Evolutionary conservation across 2,797 vertebrate species (phyloP).

Genomic region (Hemitrygon akajei): DNA sequence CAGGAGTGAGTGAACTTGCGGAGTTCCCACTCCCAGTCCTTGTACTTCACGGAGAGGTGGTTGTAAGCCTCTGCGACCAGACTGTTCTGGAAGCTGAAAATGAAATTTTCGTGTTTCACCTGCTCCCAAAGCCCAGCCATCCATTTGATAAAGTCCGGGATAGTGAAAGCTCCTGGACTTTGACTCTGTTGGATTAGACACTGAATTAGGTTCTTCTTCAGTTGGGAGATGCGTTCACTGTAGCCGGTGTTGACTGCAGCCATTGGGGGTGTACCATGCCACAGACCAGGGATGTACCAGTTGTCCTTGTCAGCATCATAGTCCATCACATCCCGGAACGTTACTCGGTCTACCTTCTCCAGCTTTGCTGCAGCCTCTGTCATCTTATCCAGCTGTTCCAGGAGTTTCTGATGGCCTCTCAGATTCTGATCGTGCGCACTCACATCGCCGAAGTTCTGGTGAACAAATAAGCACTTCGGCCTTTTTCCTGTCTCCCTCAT

Average conservation of each 20-base stretch:
- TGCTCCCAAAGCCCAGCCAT: constrained; percentile 30
- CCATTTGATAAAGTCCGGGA: constrained; percentile 21
- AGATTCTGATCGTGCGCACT: constrained; percentile 9
- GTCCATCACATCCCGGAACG: too few species aligned
- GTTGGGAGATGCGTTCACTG: neutral
- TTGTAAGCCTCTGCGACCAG: constrained; percentile 24
- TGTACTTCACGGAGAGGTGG: constrained; percentile 4
- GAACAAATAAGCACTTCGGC: neutral
- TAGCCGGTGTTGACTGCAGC: too few species aligned
- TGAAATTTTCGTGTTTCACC: constrained; percentile 27
- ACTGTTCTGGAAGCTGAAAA: constrained; percentile 33
- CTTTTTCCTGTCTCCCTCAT: neutral
- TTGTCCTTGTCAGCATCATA: too few species aligned
- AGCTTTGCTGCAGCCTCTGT: neutral
- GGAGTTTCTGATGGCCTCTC: neutral
- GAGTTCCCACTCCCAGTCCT: neutral
- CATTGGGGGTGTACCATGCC: too few species aligned
- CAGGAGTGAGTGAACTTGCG: neutral
- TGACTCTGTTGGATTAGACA: neutral
- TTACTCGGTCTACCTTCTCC: neutral
- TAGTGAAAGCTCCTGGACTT: neutral
- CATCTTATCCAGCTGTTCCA: constrained; percentile 33
- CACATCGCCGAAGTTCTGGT: constrained; percentile 26
- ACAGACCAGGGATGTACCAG: too few species aligned
- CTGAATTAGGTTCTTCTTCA: neutral